Conservation (phyloP, 2,113 vertebrate species). For the Archilochus colubris region DNA sequence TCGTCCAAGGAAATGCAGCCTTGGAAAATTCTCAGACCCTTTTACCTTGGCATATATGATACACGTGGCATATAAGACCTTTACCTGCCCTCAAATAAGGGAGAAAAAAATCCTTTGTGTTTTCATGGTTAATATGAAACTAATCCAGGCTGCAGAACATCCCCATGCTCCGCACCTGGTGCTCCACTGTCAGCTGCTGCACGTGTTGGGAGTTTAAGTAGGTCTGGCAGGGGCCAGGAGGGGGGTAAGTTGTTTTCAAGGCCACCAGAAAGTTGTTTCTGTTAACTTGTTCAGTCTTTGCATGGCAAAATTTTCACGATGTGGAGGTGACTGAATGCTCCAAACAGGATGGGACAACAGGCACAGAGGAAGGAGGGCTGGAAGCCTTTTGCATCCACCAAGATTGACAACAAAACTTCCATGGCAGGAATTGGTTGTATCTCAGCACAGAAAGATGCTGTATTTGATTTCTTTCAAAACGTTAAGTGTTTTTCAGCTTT, state of each 20-base stretch:
- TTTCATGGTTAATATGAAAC: not conserved
- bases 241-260: not conserved
- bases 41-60: not conserved
- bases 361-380: rapidly evolving
- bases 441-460: rapidly evolving
- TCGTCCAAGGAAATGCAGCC: not conserved
- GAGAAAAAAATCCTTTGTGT: not conserved
- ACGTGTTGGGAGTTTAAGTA: not conserved
- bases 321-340: not conserved
- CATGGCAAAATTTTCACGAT: rapidly evolving
- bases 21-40: not conserved
- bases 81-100: not conserved
- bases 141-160: not conserved
- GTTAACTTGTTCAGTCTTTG: not conserved
- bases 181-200: rapidly evolving
- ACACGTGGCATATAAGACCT: not conserved
- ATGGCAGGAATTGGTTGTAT: not conserved
- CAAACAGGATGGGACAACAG: rapidly evolving
- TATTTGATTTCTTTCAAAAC: not conserved
- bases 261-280: not conserved
- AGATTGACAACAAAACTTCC: rapidly evolving
- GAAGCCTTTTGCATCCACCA: rapidly evolving
- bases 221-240: slow-evolving; percentile 6
- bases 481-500: not conserved
- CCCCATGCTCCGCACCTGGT: not conserved